Conservation (phyloP, 2,797 vertebrate species). For the Lophotriccus pileatus region DNA sequence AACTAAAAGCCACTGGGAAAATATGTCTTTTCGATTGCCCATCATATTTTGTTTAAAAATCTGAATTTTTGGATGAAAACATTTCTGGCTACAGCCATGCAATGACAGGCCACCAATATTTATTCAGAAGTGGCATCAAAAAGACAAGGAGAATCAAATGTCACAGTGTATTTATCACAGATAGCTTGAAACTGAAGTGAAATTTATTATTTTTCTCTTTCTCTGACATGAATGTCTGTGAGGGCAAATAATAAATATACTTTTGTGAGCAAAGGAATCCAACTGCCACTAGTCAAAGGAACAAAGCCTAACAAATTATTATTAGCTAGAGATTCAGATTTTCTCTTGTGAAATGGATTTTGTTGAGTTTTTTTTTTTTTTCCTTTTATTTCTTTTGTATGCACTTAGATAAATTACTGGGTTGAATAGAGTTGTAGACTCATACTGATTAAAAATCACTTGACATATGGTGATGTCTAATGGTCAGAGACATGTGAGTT, state of each 20-base stretch:
- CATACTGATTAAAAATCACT: neutral
- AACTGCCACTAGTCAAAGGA: constrained; percentile 16
- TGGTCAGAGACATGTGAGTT: neutral
- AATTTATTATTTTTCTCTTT: constrained; percentile 28
- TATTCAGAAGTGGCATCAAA: constrained; percentile 36
- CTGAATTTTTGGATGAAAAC: neutral
- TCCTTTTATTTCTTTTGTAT: neutral
- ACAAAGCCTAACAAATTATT: constrained; percentile 19
- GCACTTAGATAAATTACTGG: neutral
- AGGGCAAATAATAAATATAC: constrained; percentile 16
- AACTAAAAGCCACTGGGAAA: constrained; percentile 26
- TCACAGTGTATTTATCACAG: constrained; percentile 35
- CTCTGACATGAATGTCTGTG: constrained; percentile 10
- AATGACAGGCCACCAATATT: constrained; percentile 24
- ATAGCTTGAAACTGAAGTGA: constrained; percentile 33
- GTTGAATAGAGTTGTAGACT: neutral
- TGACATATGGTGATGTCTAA: neutral
- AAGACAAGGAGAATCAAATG: constrained; percentile 42
- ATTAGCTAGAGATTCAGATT: neutral
- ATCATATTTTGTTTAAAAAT: constrained; percentile 29
- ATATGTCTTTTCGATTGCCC: constrained; percentile 6
- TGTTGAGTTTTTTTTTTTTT: neutral
- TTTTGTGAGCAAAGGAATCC: constrained; percentile 1
- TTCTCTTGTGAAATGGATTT: constrained; percentile 21
- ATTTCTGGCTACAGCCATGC: neutral